These are phyloP conservation scores for Physocephala rufipes DNA, from an alignment of 2,888 invertebrate species.

Conservation along the genomic window DNA sequence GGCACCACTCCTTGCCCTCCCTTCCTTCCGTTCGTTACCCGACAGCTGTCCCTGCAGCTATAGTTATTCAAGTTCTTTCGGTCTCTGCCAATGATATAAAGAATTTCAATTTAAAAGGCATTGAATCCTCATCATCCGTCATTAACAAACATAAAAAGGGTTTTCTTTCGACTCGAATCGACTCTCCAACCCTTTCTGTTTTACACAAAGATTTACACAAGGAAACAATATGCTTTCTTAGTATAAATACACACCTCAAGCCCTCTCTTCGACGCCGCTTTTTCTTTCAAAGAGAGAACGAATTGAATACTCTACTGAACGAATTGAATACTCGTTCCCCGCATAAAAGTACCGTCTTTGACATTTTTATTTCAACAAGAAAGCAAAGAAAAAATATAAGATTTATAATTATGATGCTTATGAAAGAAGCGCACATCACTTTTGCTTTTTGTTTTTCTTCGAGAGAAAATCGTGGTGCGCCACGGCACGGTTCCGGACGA, in stretches of 20 bases:
- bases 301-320: too few relatives aligned
- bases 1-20: not conserved
- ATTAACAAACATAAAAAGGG: too few relatives aligned
- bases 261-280: not conserved
- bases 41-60: too few relatives aligned
- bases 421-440: constrained; percentile 27
- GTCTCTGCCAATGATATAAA: too few relatives aligned
- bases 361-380: constrained; percentile 14
- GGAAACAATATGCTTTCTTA: not conserved
- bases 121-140: too few relatives aligned
- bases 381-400: not conserved
- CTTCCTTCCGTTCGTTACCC: not conserved
- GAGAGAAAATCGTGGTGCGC: not conserved
- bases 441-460: constrained; percentile 32
- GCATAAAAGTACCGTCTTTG: constrained; percentile 20
- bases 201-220: too few relatives aligned
- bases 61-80: too few relatives aligned
- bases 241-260: not conserved
- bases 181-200: too few relatives aligned
- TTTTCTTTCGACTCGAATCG: too few relatives aligned
- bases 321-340: too few relatives aligned
- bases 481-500: too few relatives aligned
- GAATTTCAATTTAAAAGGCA: too few relatives aligned
- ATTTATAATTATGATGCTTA: constrained; percentile 20
- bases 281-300: not conserved